Conservation (phyloP, 2,797 vertebrate genomes). For the Sarcoramphus papa region DNA sequence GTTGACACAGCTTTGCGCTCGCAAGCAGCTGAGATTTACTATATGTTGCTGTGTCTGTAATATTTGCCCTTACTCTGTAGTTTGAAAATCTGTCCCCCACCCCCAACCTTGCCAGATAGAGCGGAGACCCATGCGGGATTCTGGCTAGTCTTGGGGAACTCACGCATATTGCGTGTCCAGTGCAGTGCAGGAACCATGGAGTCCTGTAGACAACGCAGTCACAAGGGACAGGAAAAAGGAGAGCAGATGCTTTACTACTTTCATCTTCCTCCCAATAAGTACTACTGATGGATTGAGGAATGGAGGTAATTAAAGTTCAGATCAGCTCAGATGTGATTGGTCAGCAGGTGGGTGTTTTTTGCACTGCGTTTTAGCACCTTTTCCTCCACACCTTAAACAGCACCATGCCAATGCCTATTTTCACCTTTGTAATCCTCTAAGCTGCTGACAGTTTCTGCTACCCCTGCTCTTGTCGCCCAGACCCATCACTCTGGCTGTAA, state of each 20-base stretch:
- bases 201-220: neutral
- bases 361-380: neutral
- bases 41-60: constrained; percentile 18
- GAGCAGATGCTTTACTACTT: neutral
- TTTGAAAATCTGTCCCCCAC: neutral
- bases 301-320: neutral
- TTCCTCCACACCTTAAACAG: neutral
- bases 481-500: neutral
- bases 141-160: neutral
- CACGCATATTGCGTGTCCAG: neutral
- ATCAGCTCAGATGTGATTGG: neutral
- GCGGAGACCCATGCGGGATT: neutral
- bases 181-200: neutral
- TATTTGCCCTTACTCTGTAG: constrained; percentile 17
- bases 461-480: neutral
- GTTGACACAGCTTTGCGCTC: constrained; percentile 57
- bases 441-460: neutral
- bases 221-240: neutral
- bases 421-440: neutral
- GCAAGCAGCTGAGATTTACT: constrained; percentile 33
- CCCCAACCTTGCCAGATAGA: neutral
- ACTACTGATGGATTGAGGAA: neutral
- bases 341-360: neutral
- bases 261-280: neutral
- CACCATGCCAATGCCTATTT: neutral